Percentiles rank a stretch among this genome's conserved stretches.
Evolutionary conservation across 2,113 vertebrate genomes (phyloP).

Genomic region (Microcebus lehilahytsara): DNA sequence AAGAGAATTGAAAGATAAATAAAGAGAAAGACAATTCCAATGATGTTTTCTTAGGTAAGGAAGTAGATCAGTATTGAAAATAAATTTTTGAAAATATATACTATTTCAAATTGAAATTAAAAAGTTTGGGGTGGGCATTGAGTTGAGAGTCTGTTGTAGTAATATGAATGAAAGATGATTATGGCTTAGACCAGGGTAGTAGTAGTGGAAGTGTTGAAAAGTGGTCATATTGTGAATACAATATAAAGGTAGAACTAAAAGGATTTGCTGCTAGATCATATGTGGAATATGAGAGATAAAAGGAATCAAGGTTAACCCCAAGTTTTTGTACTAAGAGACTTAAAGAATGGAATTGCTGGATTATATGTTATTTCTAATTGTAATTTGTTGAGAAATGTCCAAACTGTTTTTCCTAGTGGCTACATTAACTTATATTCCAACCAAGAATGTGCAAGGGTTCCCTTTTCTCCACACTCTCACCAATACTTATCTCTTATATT

Average conservation of each 20-base stretch:
- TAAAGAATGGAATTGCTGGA: not conserved
- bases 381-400: not conserved
- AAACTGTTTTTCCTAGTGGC: not conserved
- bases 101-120: not conserved
- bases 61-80: not conserved
- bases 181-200: not conserved
- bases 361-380: not conserved
- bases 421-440: not conserved
- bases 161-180: not conserved
- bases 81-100: not conserved
- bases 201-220: not conserved
- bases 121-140: not conserved
- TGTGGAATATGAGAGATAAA: not conserved
- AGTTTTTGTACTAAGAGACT: not conserved
- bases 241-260: not conserved
- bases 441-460: not conserved
- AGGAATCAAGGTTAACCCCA: not conserved
- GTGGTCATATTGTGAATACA: not conserved
- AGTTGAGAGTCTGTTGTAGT: not conserved
- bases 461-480: not conserved
- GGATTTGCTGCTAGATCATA: not conserved
- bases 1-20: not conserved
- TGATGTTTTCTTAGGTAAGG: not conserved
- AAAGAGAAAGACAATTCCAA: not conserved
- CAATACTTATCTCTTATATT: not conserved